phyloP scores from a whole-genome alignment of 2,888 invertebrate species.

The Lypha dubia region DNA sequence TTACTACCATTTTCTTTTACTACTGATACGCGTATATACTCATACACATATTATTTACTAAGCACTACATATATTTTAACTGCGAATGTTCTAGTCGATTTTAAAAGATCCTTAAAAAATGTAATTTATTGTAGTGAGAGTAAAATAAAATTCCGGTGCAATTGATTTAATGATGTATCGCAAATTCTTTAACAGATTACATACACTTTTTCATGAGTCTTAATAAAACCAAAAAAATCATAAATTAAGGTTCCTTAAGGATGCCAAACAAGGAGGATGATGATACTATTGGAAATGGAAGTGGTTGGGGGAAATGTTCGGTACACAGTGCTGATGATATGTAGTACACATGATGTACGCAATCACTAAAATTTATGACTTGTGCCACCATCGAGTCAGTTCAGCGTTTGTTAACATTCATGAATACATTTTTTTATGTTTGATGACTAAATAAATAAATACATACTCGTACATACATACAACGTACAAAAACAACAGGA shows the following conservation, averaged over 20 bases:
- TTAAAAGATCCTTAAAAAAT: too few species aligned
- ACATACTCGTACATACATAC: conserved; percentile 4
- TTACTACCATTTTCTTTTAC: too few species aligned
- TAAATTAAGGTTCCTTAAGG: conserved; percentile 12
- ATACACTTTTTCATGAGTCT: conserved; percentile 13
- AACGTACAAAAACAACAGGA: not conserved
- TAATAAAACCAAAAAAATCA: conserved; percentile 19
- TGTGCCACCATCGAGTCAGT: conserved; percentile 43
- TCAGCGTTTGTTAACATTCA: conserved; percentile 43
- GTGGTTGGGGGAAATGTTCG: not conserved
- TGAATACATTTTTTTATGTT: conserved; percentile 54
- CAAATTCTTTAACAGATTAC: conserved; percentile 8
- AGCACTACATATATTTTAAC: too few species aligned
- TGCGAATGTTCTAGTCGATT: too few species aligned
- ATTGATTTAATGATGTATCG: conserved; percentile 10
- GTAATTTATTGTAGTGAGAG: not conserved
- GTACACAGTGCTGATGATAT: conserved; percentile 5
- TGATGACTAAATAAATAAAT: conserved; percentile 59
- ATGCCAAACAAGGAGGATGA: not conserved
- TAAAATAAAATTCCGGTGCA: not conserved
- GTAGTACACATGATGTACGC: conserved; percentile 17
- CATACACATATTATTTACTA: too few species aligned
- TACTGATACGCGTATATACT: too few species aligned
- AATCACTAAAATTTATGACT: conserved; percentile 60
- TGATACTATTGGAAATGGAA: not conserved